Base-by-base conservation (phyloP, 2,113 vertebrate species). In the Psilopsiagon aymara region DNA sequence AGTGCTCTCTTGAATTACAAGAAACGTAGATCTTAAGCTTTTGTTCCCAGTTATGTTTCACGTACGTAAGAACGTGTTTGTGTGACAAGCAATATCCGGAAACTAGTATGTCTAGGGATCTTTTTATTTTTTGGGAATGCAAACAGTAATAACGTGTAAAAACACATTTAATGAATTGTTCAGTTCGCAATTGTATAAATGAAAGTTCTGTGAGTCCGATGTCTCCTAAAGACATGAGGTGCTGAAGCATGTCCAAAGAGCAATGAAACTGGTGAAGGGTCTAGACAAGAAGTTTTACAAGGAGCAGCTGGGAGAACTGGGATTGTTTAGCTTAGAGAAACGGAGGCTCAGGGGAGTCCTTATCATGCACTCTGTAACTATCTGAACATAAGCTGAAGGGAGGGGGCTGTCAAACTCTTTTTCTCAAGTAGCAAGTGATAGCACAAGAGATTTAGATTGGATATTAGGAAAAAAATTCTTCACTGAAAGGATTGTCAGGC, bases 391-490 rank as follows among this genome's bases (percentile, higher is more conserved):
- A 28, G 6, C 14, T 52, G n/a, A 44, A 43, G 20, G 1, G 2
- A 17, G 10, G 8, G 27, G 13, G 13, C 6, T 1, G 2, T 44
- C 2, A 1, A 8, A 49, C n/a, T 57, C 18, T 71, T 37, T 35
- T 35, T 74, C 70, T 24, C 17, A 39, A 13, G 37, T 21, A 68
- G 55, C 4, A 67, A 41, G 25, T 1, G 7, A n/a, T 21, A 55
- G 60, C 51, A 41, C 20, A 6, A 19, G 21, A 88, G 25, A 8
- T 44, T 86, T n/a, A 78, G 8, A 16, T 31, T 51, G 21, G 33
- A 13, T 82, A 21, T 37, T 17, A 44, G 28, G 43, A 77, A 83
- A 73, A 64, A 46, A 24, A 3, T 27, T 77, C 18, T 92, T 86
- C 29, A 27, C 16, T 1, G 6, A 33, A 87, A 62, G 8, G 3